These are phyloP conservation scores for Nannoperca obscura DNA, from an alignment of 2,797 vertebrate species.

Conservation along the genomic window DNA sequence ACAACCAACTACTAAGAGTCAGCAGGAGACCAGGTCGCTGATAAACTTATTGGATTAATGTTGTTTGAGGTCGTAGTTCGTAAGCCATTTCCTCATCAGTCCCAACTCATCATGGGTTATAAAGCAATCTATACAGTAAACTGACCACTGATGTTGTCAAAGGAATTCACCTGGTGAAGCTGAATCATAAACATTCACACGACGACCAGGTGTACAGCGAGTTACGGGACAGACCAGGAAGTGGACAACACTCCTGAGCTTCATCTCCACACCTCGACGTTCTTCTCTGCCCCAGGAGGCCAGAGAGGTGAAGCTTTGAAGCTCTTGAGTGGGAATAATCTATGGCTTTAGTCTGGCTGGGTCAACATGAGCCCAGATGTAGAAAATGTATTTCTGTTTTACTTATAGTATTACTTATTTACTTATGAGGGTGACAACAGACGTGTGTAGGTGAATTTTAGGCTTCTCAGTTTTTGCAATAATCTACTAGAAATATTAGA, in stretches of 20 bases:
- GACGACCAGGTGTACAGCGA: too few species aligned
- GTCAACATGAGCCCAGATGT: neutral
- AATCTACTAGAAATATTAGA: neutral
- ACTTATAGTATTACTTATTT: too few species aligned
- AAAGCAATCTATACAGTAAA: neutral
- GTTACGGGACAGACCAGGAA: neutral
- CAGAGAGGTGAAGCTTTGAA: constrained; percentile 1
- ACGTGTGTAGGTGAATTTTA: neutral
- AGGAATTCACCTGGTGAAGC: neutral
- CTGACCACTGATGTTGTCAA: neutral
- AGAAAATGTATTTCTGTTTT: too few species aligned
- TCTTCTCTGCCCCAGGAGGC: neutral
- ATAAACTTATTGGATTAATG: neutral
- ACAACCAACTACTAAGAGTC: neutral
- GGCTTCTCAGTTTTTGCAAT: neutral
- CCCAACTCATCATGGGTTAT: neutral
- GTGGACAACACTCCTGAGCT: neutral
- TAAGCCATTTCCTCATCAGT: neutral
- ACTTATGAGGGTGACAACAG: too few species aligned
- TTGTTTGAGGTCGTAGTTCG: neutral
- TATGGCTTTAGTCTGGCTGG: neutral
- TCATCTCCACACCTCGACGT: neutral
- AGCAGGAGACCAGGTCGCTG: neutral
- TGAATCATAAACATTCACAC: neutral
- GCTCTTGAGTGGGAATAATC: constrained; percentile 15